Conservation (phyloP, 2,888 invertebrate species). For the Onchidella celtica region DNA sequence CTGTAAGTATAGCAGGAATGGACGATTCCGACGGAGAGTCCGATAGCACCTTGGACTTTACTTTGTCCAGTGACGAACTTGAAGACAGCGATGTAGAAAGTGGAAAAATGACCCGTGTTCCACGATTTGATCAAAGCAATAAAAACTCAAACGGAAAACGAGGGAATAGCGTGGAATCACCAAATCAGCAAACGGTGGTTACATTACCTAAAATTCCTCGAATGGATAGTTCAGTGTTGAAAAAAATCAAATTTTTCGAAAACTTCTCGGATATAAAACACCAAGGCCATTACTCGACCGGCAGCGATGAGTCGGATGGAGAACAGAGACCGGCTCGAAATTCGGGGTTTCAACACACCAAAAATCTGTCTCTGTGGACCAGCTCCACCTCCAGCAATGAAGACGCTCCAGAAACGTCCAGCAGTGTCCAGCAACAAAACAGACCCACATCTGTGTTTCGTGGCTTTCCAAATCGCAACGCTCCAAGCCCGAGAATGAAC, state of each 20-base stretch:
- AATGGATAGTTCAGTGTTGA: constrained; percentile 33
- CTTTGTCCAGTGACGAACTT: constrained; percentile 15
- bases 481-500: constrained; percentile 19
- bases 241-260: constrained; percentile 43
- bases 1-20: background rate
- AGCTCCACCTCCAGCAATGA: background rate
- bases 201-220: background rate
- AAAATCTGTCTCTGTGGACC: background rate
- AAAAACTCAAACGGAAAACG: too few relatives aligned
- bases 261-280: background rate
- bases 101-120: background rate
- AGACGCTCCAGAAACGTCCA: background rate
- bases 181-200: too few relatives aligned
- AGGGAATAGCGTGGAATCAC: too few relatives aligned
- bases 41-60: constrained; percentile 24
- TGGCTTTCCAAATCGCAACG: background rate
- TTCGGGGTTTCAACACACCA: too few relatives aligned
- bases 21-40: background rate
- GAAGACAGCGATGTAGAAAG: background rate
- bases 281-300: too few relatives aligned
- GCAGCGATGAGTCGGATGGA: too few relatives aligned
- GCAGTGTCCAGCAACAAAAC: background rate
- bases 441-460: background rate
- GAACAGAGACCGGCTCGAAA: too few relatives aligned
- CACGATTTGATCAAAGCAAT: too few relatives aligned